A percentile compares a stretch with the other conserved stretches of the same genome.
Conservation (phyloP, 2,113 vertebrate species). For the Python bivittatus region DNA sequence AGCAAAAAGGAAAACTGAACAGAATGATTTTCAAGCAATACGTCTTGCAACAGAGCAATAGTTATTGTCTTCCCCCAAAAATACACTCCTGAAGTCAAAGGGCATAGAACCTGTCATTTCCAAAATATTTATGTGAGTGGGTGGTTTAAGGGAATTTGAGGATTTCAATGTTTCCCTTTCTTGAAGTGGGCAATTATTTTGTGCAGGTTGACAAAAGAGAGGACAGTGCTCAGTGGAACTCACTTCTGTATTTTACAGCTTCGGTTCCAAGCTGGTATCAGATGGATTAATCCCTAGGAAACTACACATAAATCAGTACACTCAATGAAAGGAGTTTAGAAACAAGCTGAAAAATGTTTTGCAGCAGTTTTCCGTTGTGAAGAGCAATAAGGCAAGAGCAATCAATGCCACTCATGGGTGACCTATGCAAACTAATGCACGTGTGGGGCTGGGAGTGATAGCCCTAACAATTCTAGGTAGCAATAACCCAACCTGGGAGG, state of each 20-base stretch:
- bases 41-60: conserved; percentile 38
- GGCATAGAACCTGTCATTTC: conserved; percentile 43
- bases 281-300: conserved; percentile 39
- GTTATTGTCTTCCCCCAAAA: conserved; percentile 38
- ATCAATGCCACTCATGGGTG: not conserved
- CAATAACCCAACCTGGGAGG: not conserved
- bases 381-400: not conserved
- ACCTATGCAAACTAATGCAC: not conserved
- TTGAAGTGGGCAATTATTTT: conserved; percentile 38
- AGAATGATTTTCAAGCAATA: conserved; percentile 21
- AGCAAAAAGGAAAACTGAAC: conserved; percentile 7
- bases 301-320: conserved; percentile 43
- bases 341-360: not conserved
- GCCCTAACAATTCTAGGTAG: not conserved
- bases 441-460: not conserved
- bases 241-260: conserved; percentile 54
- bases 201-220: conserved; percentile 47
- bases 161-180: conserved; percentile 57
- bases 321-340: conserved; percentile 16
- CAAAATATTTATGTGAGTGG: conserved; percentile 49
- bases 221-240: conserved; percentile 56
- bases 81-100: conserved; percentile 27
- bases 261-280: conserved; percentile 49
- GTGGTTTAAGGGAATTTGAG: conserved; percentile 57
- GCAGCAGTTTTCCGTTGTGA: not conserved